Evolutionary conservation across 2,113 vertebrate genomes (phyloP), one percentile per base, ranked within the genome.

Genomic region (Elgaria multicarinata): DNA sequence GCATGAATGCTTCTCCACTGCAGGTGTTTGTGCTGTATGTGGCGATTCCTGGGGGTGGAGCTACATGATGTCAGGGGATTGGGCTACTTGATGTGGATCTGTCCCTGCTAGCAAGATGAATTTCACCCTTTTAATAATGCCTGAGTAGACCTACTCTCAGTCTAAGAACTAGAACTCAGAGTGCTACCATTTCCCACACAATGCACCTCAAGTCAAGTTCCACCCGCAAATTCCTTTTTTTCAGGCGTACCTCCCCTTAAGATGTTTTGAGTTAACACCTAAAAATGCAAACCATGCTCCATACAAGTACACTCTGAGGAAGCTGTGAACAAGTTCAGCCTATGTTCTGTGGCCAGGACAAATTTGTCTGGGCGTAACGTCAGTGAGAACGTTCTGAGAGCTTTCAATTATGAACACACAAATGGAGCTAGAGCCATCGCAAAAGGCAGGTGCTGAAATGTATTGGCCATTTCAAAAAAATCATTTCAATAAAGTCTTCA

Each of bases 381-480:
- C 4, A 3, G 36, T 36, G 50, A 74, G 16, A 46, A 14, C 16
- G 24, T 2, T 20, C 28, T 26, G 16, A 20, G 16, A 33, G 1
- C 39, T 50, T 83, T 67, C 42, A 89, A 67, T 66, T 46, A 8
- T 22, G n/a, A 84, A n/a, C 6, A 39, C 8, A 6, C n/a, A 62
- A 20, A 20, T 12, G 44, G 50, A 87, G 28, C 44, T 53, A 46
- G 20, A 24, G 18, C 85, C 91, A 82, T 87, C 91, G 12, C 72
- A 80, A 91, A 77, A 89, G 90, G 69, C 75, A 66, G 36, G 36
- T 1, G 8, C 62, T 84, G 74, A n/a, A 90, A 85, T 93, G 76
- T 85, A 95, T 76, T 36, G 75, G 72, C 69, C 33, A 64, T 46
- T 83, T 55, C 20, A 36, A 28, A 46, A 13, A 46, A 84, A 77